Percentiles rank a stretch among this genome's conserved stretches.
Conservation (phyloP, 2,888 invertebrate species). For the Pegoplata infirma region DNA sequence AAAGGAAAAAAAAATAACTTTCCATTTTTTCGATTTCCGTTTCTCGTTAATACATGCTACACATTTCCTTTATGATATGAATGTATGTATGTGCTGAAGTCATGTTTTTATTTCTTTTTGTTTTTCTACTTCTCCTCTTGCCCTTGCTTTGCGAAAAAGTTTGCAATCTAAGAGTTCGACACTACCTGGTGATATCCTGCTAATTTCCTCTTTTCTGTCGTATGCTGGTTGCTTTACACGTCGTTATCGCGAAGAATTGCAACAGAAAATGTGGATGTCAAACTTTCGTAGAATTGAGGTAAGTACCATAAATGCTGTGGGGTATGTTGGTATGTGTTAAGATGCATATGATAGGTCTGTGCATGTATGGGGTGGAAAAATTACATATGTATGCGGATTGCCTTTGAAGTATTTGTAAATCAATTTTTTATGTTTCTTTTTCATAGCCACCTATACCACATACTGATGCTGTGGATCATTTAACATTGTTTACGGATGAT, state of each 20-base stretch:
- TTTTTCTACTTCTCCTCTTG: background rate
- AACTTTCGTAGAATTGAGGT: constrained; percentile 84
- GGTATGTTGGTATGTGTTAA: no score
- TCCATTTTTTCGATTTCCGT: constrained; percentile 55
- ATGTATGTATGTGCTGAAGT: background rate
- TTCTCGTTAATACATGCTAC: constrained; percentile 53
- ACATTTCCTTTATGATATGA: constrained; percentile 31
- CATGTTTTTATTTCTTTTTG: background rate
- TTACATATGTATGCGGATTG: background rate
- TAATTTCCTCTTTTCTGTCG: constrained; percentile 95
- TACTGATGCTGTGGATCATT: constrained; percentile 88
- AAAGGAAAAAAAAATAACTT: constrained; percentile 36
- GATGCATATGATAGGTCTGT: background rate
- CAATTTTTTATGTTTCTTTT: constrained; percentile 1
- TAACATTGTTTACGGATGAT: constrained; percentile 92
- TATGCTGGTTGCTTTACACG: constrained; percentile 97
- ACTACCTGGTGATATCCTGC: constrained; percentile 93
- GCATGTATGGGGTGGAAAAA: no score
- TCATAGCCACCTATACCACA: constrained; percentile 86
- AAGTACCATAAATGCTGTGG: constrained; percentile 64
- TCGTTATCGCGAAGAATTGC: constrained; percentile 88
- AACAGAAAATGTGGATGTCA: constrained; percentile 90
- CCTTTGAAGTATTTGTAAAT: constrained; percentile 9
- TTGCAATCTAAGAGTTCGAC: constrained; percentile 87
- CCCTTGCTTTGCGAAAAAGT: constrained; percentile 73